Evolutionary conservation across 2,113 vertebrate genomes (phyloP).

Genomic region (Dromaius novaehollandiae): DNA sequence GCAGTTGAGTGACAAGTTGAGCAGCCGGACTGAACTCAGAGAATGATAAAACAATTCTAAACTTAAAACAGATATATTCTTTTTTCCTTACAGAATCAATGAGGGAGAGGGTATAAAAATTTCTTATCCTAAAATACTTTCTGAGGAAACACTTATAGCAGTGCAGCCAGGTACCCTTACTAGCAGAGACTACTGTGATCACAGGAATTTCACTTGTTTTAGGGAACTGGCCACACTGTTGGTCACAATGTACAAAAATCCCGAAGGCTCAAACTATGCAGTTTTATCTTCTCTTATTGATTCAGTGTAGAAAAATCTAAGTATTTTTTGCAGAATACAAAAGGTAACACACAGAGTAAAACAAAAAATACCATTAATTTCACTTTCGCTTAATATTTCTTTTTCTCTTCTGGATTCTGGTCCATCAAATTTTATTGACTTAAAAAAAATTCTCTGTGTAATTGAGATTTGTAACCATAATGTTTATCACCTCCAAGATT

Average conservation of each 20-base stretch:
- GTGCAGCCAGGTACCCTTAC: background rate
- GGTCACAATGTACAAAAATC: background rate
- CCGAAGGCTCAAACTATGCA: background rate
- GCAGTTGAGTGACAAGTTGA: too few relatives aligned
- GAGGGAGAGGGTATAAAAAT: background rate
- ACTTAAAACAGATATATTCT: background rate
- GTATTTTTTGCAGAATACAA: background rate
- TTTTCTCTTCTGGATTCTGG: background rate
- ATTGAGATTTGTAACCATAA: background rate
- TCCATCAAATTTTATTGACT: background rate
- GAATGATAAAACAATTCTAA: background rate
- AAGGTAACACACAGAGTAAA: accelerated
- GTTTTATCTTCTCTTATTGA: background rate
- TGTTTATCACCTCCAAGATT: background rate
- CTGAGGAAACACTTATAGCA: background rate
- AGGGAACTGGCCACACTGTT: background rate
- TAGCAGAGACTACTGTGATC: background rate
- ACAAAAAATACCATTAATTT: background rate
- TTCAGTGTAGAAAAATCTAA: background rate
- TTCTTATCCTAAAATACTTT: background rate
- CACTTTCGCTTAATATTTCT: background rate
- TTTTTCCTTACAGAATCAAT: background rate
- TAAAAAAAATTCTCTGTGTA: background rate
- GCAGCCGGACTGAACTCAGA: background rate
- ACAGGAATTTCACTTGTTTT: background rate